A percentile compares a stretch with the other conserved stretches of the same genome.
These are phyloP conservation scores for Diarsia brunnea DNA, from an alignment of 2,888 invertebrate genomes.

Conservation along the genomic window DNA sequence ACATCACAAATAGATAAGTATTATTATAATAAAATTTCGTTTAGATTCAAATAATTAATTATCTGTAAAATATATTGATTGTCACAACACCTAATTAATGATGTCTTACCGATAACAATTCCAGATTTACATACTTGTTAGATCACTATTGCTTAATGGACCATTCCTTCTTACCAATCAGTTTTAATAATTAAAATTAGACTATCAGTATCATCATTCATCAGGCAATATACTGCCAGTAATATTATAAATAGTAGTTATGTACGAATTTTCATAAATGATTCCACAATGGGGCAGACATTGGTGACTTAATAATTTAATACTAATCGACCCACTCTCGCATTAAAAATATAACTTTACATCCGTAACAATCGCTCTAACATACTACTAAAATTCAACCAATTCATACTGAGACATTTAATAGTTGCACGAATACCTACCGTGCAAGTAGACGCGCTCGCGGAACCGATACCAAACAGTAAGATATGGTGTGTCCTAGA, in stretches of 20 bases:
- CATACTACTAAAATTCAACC: constrained; percentile 62
- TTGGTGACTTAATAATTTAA: constrained; percentile 36
- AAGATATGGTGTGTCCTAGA: constrained; percentile 22
- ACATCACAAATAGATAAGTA: constrained; percentile 16
- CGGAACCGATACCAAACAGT: constrained; percentile 34
- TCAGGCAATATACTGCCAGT: constrained; percentile 24
- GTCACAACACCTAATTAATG: constrained; percentile 51
- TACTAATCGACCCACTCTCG: constrained; percentile 44
- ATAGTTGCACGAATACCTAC: constrained; percentile 32
- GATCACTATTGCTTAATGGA: constrained; percentile 52
- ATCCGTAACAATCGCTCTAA: constrained; percentile 70
- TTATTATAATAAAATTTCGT: constrained; percentile 33
- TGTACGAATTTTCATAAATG: constrained; percentile 29
- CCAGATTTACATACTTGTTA: constrained; percentile 43
- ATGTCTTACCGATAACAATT: constrained; percentile 49
- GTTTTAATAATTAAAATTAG: constrained; percentile 17
- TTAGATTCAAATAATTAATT: constrained; percentile 38
- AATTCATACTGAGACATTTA: constrained; percentile 44
- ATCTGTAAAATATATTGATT: constrained; percentile 54
- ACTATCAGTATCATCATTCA: constrained; percentile 1
- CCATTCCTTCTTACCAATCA: constrained; percentile 27
- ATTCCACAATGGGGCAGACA: constrained; percentile 46
- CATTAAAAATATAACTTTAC: constrained; percentile 66
- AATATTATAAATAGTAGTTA: constrained; percentile 16
- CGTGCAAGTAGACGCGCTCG: constrained; percentile 31